Percentiles rank a stretch among this genome's conserved stretches.
These are phyloP conservation scores for Napeogenes inachia DNA, from an alignment of 2,888 invertebrate genomes.

Conservation along the genomic window DNA sequence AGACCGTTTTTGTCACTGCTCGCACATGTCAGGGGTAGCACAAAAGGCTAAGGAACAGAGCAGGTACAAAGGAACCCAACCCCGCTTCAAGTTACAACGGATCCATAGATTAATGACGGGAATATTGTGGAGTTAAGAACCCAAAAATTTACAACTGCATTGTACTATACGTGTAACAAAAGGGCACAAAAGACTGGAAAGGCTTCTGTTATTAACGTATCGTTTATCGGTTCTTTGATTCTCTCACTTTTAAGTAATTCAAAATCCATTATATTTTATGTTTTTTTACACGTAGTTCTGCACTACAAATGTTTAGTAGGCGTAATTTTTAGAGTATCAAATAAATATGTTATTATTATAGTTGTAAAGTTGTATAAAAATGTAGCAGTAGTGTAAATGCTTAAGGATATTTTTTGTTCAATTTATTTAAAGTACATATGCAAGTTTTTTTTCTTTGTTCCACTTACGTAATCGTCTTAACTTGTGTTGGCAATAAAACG, in stretches of 20 bases:
- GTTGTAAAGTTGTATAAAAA: neutral
- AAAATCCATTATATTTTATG: slow-evolving; percentile 56
- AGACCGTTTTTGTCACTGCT: slow-evolving; percentile 65
- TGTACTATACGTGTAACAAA: slow-evolving; percentile 61
- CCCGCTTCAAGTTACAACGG: slow-evolving; percentile 72
- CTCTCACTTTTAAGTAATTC: slow-evolving; percentile 70
- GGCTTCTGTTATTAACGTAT: slow-evolving; percentile 76
- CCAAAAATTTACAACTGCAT: slow-evolving; percentile 77
- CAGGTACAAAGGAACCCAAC: slow-evolving; percentile 70
- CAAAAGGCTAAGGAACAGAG: slow-evolving; percentile 58
- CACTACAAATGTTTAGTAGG: slow-evolving; percentile 67
- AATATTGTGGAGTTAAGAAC: slow-evolving; percentile 74
- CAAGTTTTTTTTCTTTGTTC: neutral
- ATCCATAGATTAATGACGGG: slow-evolving; percentile 72
- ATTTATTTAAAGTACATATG: neutral
- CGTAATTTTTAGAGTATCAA: slow-evolving; percentile 64
- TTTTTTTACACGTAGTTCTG: slow-evolving; percentile 48
- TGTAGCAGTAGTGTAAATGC: too few species aligned
- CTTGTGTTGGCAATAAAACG: slow-evolving; percentile 1
- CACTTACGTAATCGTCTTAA: slow-evolving; percentile 4
- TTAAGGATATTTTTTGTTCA: neutral
- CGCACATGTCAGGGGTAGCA: slow-evolving; percentile 70
- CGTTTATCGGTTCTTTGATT: slow-evolving; percentile 65
- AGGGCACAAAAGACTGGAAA: slow-evolving; percentile 70
- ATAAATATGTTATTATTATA: slow-evolving; percentile 42